Percentiles rank a stretch among this genome's conserved stretches.
Evolutionary conservation across 1,140 invertebrate genomes (phyloP).

Genomic region (Drosophila kohkoa): DNA sequence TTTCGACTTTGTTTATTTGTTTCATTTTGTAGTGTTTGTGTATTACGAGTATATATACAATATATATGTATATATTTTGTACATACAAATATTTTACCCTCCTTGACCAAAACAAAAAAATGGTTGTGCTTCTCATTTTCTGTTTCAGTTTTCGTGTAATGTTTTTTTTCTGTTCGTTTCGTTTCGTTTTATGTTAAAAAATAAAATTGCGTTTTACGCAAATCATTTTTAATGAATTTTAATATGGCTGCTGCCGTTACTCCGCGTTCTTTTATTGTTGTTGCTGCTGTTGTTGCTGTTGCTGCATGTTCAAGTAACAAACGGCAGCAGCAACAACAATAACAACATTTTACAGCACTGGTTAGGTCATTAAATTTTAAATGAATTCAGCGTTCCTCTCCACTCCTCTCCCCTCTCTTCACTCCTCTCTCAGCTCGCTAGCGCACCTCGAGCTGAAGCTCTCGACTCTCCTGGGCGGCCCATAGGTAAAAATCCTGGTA

Average conservation of each 20-base stretch:
- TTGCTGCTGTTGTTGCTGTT: conserved; percentile 26
- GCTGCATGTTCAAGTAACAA: conserved; percentile 22
- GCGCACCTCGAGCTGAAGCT: too few species aligned
- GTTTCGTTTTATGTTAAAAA: conserved; percentile 58
- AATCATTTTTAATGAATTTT: conserved; percentile 84
- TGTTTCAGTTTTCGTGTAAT: conserved; percentile 13
- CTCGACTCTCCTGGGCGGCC: conserved; percentile 17
- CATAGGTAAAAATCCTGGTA: conserved; percentile 67
- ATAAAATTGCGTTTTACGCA: conserved; percentile 83
- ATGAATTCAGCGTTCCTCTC: conserved; percentile 67
- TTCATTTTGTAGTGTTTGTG: conserved; percentile 64
- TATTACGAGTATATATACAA: conserved; percentile 27
- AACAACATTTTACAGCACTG: conserved; percentile 60
- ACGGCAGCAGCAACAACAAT: conserved; percentile 13
- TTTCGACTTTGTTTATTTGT: conserved; percentile 58
- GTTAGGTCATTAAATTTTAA: conserved; percentile 83
- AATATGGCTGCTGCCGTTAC: conserved; percentile 60
- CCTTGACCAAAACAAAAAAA: conserved; percentile 20
- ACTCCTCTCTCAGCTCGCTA: too few species aligned
- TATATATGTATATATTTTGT: conserved; percentile 17
- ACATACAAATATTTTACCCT: background rate
- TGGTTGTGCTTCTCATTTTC: background rate
- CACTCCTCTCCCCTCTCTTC: background rate
- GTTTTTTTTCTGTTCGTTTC: conserved; percentile 6
- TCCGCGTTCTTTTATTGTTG: background rate